These are phyloP conservation scores for Xylocampa areola DNA, from an alignment of 2,888 invertebrate species.

Conservation along the genomic window DNA sequence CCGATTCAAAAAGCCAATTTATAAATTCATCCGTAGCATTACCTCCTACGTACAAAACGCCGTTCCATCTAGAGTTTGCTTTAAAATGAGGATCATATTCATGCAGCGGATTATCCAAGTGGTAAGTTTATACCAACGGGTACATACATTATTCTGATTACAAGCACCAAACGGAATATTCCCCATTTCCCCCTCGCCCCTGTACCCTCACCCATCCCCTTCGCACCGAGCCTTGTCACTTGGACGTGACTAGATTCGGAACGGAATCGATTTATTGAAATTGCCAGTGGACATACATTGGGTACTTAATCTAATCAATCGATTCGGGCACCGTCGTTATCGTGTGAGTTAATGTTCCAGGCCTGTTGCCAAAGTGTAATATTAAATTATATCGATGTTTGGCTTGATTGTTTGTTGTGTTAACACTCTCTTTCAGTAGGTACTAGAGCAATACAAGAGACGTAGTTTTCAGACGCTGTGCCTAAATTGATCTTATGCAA, in stretches of 20 bases:
- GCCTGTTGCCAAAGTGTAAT: conserved; percentile 40
- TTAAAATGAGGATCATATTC: conserved; percentile 38
- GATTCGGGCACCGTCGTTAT: conserved; percentile 15
- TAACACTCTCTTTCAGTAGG: conserved; percentile 4
- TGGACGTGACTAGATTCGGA: conserved; percentile 73
- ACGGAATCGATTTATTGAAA: conserved; percentile 74
- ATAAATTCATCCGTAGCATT: neutral
- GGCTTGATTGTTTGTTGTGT: conserved; percentile 29
- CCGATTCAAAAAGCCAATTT: conserved; percentile 1
- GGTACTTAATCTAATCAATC: conserved; percentile 67
- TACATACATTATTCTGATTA: conserved; percentile 69
- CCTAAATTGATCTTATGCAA: too few relatives aligned
- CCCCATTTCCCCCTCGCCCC: conserved; percentile 45
- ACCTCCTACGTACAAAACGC: neutral
- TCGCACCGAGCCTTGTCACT: conserved; percentile 54
- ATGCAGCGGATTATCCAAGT: conserved; percentile 35
- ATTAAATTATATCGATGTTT: conserved; percentile 34
- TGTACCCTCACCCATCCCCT: conserved; percentile 33
- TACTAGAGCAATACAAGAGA: neutral
- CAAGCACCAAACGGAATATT: conserved; percentile 61
- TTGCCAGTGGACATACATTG: conserved; percentile 63
- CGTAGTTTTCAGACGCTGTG: too few relatives aligned
- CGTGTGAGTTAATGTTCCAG: conserved; percentile 28
- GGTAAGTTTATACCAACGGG: conserved; percentile 43
- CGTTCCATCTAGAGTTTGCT: neutral